Conservation (phyloP, 2,113 vertebrate species). For the Anhinga rufa region DNA sequence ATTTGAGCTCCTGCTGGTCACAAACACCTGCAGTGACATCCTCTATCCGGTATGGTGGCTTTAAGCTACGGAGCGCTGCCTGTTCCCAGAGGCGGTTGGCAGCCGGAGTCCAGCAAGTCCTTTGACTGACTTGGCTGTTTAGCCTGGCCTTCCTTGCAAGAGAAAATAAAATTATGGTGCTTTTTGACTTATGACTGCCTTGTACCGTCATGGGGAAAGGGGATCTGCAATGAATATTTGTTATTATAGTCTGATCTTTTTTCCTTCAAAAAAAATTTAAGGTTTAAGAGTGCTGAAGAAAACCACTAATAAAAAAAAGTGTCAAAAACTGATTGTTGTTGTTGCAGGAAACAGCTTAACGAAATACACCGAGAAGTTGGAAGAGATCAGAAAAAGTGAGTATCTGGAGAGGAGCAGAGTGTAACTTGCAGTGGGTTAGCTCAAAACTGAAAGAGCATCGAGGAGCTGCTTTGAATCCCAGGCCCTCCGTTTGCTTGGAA, state of each 20-base stretch:
- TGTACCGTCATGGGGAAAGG: neutral
- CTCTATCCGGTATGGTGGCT: neutral
- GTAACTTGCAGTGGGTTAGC: neutral
- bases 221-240: neutral
- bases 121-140: neutral
- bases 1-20: neutral
- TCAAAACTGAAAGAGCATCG: neutral
- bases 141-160: neutral
- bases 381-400: constrained; percentile 93
- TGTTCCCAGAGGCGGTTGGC: neutral
- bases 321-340: neutral
- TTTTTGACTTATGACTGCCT: neutral
- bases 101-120: fast-evolving
- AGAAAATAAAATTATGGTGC: neutral
- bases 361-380: constrained; percentile 88
- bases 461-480: neutral
- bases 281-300: neutral
- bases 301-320: neutral
- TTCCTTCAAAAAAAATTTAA: neutral
- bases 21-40: neutral
- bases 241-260: neutral
- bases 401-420: neutral
- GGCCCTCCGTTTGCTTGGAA: neutral
- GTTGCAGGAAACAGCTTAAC: constrained; percentile 85
- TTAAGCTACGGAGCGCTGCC: neutral